Evolutionary conservation across 2,888 invertebrate species (phyloP).

Genomic region (Tanytarsus gracilentus): DNA sequence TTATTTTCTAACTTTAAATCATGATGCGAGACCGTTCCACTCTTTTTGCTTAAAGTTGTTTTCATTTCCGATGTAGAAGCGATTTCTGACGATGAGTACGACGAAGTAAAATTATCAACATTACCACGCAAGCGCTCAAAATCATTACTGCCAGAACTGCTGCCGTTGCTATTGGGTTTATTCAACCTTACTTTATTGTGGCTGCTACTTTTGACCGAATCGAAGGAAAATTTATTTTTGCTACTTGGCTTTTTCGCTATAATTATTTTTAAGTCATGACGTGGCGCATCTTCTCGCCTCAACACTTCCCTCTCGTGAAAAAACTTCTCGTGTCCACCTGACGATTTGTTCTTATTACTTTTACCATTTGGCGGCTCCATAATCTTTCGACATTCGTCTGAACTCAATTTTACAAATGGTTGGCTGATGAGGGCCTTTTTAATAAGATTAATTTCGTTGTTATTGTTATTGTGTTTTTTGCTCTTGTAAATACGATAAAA

Average conservation of each 20-base stretch:
- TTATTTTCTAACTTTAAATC: slow-evolving; percentile 31
- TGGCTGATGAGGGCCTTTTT: slow-evolving; percentile 15
- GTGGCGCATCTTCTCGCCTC: neutral
- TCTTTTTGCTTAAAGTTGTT: slow-evolving; percentile 25
- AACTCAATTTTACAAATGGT: slow-evolving; percentile 12
- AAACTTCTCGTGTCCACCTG: neutral
- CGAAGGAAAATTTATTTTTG: no score
- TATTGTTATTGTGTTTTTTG: slow-evolving; percentile 5
- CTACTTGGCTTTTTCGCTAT: slow-evolving; percentile 35
- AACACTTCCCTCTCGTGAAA: neutral
- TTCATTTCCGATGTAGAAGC: slow-evolving; percentile 28
- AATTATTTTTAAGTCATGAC: slow-evolving; percentile 29
- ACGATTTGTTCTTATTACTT: neutral
- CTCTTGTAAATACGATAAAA: slow-evolving; percentile 50
- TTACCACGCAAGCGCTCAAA: slow-evolving; percentile 43
- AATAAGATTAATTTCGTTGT: slow-evolving; percentile 12
- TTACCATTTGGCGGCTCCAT: neutral
- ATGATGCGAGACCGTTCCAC: slow-evolving; percentile 30
- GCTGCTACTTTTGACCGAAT: no score
- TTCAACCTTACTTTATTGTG: slow-evolving; percentile 31
- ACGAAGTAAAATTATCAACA: slow-evolving; percentile 34
- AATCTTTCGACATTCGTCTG: neutral
- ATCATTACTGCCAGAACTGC: slow-evolving; percentile 32
- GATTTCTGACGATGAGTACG: slow-evolving; percentile 23
- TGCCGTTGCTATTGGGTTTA: slow-evolving; percentile 29